Evolutionary conservation across 2,797 vertebrate species (phyloP), one percentile per base, ranked within the genome.

Genomic region (Myotis daubentonii): DNA sequence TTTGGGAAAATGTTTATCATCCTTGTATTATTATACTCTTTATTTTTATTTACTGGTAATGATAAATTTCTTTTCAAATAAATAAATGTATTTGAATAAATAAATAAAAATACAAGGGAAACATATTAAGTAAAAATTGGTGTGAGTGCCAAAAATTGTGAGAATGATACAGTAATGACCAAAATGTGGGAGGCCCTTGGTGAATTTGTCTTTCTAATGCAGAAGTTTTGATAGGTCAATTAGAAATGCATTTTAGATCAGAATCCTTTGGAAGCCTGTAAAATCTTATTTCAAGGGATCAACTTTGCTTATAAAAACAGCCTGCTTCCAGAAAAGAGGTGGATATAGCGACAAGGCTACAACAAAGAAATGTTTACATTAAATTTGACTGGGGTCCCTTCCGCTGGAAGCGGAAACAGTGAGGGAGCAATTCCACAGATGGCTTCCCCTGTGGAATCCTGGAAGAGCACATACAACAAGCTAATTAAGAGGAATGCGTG

Each of bases 31-130:
- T 65, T 70, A 68, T 70, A 16, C 2, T 55, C 10, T 33, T 60
- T 68, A 89, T 72, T 8, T 94, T 78, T 41, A 65, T 62, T 78
- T 60, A 80, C 4, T 38, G 70, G 13, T 75, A 11, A 53, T 79
- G 25, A 93, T 15, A 47, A 53, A 41, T 74, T 57, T 87, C 1
- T 15, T 41, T 86, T 84, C 70, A 36, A 87, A 44, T 28, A 66
- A 17, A 36, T 57, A 57, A 81, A 44, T 71, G 5, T 22, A 71
- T 57, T 66, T 53, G 19, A 76, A 76, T 20, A 51, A 68, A 20
- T 16, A 30, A 66, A 33, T 13, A 47, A 20, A 36, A 2, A 30
- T 1, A 47, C 9, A 68, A 6, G 15, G 36, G 44, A 55, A 71
- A 66, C 38, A 84, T 25, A 2, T 41, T 41, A 57, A 47, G 3